These are phyloP conservation scores for Merodon equestris DNA, from an alignment of 2,888 invertebrate species.

Conservation along the genomic window DNA sequence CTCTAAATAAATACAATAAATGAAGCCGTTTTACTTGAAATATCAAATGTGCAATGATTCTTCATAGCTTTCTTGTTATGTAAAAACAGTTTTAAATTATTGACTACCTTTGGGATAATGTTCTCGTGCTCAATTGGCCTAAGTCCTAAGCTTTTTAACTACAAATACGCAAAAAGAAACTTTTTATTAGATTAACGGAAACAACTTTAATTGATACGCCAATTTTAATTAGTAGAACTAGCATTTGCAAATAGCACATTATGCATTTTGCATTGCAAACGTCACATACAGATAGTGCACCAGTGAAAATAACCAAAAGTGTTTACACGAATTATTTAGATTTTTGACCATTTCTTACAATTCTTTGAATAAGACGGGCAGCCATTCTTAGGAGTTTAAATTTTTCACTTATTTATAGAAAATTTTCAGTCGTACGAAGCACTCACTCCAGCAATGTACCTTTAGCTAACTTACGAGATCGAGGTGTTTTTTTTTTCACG, in stretches of 20 bases:
- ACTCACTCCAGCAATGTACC: constrained; percentile 38
- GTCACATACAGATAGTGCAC: constrained; percentile 27
- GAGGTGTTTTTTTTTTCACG: constrained; percentile 36
- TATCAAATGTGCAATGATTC: no score
- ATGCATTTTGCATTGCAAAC: background rate
- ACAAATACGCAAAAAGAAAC: constrained; percentile 39
- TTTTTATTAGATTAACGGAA: constrained; percentile 16
- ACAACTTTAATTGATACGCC: constrained; percentile 21
- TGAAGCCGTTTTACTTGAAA: background rate
- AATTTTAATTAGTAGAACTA: constrained; percentile 9
- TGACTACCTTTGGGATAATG: constrained; percentile 58
- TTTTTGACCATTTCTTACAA: constrained; percentile 74
- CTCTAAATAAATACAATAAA: no score
- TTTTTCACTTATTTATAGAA: constrained; percentile 1
- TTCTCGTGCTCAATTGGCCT: constrained; percentile 47
- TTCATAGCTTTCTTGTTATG: constrained; percentile 38
- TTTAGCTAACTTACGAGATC: constrained; percentile 42
- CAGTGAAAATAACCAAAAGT: background rate
- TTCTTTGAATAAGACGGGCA: constrained; percentile 78
- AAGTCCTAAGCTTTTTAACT: constrained; percentile 61
- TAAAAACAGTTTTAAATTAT: constrained; percentile 60
- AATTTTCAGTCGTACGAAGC: constrained; percentile 27
- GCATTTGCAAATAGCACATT: constrained; percentile 4
- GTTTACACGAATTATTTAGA: constrained; percentile 14
- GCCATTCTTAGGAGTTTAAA: constrained; percentile 72